A percentile compares a stretch with the other conserved stretches of the same genome.
Evolutionary conservation across 2,797 vertebrate genomes (phyloP).

Genomic region (Danio tinwini): DNA sequence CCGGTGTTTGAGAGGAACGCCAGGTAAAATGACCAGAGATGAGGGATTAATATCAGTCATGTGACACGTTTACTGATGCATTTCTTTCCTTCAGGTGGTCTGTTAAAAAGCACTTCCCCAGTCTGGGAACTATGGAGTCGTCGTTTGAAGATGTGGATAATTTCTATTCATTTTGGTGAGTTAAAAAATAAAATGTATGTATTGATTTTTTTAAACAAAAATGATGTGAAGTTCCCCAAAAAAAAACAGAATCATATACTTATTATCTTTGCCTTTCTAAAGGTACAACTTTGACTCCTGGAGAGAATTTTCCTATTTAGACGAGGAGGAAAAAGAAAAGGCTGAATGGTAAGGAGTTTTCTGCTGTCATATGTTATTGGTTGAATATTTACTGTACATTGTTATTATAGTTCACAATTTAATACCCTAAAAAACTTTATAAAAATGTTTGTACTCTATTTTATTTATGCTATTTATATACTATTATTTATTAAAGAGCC

Average conservation of each 20-base stretch:
- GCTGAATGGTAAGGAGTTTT: constrained; percentile 90
- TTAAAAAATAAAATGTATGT: neutral
- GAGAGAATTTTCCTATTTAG: constrained; percentile 98
- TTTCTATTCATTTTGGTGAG: constrained; percentile 99
- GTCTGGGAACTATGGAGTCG: constrained; percentile 85
- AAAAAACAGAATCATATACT: too few species aligned
- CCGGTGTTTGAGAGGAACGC: constrained; percentile 93
- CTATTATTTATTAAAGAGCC: too few species aligned
- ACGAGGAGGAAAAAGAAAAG: constrained; percentile 99
- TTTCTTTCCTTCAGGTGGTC: constrained; percentile 83
- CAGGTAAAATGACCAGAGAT: constrained; percentile 74
- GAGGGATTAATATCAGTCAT: neutral
- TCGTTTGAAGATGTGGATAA: constrained; percentile 96
- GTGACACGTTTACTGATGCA: neutral
- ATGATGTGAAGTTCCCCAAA: neutral
- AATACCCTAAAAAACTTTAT: too few species aligned
- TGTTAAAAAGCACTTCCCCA: constrained; percentile 89
- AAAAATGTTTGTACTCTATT: too few species aligned
- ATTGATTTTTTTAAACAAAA: neutral
- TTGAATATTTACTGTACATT: neutral
- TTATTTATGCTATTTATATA: too few species aligned
- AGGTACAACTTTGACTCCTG: constrained; percentile 99
- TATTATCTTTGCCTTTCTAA: constrained; percentile 1
- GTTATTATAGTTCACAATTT: neutral
- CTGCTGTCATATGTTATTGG: neutral